Evolutionary conservation across 2,888 invertebrate genomes (phyloP), one percentile per base, ranked within the genome.

Genomic region (Dynastes maya): DNA sequence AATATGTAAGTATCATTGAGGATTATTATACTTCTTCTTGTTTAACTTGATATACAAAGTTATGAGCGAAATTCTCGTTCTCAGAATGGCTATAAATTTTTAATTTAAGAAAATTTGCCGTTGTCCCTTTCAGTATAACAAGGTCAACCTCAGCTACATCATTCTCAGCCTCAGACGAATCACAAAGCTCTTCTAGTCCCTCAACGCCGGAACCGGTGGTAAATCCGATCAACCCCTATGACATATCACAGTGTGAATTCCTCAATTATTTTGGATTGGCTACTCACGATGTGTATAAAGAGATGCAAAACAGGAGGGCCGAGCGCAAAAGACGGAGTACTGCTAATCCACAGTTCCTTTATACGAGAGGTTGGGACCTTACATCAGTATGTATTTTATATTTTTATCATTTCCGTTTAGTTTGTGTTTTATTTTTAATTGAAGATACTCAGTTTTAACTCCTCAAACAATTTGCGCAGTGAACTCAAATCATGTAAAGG

Each of bases 301-400:
- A 91, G 83, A 87, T 91, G 84, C 90, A 91, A 82, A 91, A 90
- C 80, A 89, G 88, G 80, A 86, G 90, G 74, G 89, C 89, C 9
- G 91, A 91, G 83, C 86, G 91, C 53, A 91, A 91, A 82, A 86
- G 91, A 45, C 86, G 91, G 55, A 91, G 91, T 79, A 91, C 91
- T 6, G 91, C 91, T 1, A 91, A 91, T 85, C 90, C 91, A 1
- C 91, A 91, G 80, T 91, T 91, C 83, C 86, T 91, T 27, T 91
- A 91, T 85, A 89, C 86, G 77, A 87, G 85, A 83, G 87, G 87
- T 81, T 88, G 87, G 87, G 88, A 88, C 82, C 79, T 82, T 80
- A 76, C 78, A 40, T 81, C 82, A 70, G 82, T 83, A 77, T 80
- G 78, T 78, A 79, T 63, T 72, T 77, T 64, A 71, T 71, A 72